Conservation (phyloP, 2,113 vertebrate genomes). For the Bettongia penicillata region DNA sequence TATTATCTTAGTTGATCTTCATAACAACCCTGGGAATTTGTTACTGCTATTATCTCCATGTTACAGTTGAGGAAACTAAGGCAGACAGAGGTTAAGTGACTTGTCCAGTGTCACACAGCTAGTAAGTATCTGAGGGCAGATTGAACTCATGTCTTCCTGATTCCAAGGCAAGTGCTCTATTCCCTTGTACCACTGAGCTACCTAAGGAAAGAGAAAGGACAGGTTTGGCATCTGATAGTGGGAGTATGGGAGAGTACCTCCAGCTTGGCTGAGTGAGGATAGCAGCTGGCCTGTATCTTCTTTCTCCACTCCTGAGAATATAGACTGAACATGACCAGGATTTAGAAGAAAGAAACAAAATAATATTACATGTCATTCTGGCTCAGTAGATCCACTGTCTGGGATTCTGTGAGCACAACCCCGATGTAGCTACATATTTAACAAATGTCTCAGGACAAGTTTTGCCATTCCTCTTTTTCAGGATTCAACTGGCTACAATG, state of each 20-base stretch:
- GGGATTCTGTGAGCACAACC: background rate
- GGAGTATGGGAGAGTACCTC: background rate
- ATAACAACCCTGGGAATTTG: background rate
- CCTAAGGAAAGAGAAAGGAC: background rate
- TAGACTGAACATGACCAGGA: constrained; percentile 10
- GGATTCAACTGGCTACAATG: background rate
- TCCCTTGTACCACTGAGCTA: background rate
- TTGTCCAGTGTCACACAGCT: background rate
- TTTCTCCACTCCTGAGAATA: background rate
- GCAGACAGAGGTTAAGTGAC: background rate
- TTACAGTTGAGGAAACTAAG: background rate
- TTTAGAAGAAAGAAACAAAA: constrained; percentile 10
- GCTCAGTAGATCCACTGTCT: background rate
- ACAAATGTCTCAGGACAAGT: background rate
- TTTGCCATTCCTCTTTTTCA: background rate
- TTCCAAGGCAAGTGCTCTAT: background rate
- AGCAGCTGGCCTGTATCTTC: constrained; percentile 4
- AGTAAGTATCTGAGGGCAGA: background rate
- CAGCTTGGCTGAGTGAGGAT: background rate
- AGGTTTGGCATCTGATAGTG: background rate
- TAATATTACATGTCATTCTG: background rate
- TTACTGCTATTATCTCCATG: background rate
- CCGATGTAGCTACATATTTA: background rate
- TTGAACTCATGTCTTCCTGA: background rate
- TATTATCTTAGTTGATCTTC: background rate